A percentile compares a stretch with the other conserved stretches of the same genome.
Evolutionary conservation across 2,888 invertebrate species (phyloP).

Genomic region (Balanococcus diminutus): DNA sequence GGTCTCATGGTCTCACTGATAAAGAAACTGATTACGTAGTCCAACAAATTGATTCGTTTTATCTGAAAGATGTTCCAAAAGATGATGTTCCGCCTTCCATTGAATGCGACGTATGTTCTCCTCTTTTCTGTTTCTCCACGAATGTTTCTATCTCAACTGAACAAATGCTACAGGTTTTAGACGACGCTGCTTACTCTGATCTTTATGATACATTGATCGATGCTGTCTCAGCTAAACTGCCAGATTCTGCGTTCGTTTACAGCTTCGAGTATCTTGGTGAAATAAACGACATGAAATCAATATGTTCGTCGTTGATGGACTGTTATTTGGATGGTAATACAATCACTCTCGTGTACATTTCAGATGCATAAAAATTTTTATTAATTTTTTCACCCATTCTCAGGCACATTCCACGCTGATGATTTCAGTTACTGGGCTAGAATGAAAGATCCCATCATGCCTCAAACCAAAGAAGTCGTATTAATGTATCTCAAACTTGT

Average conservation of each 20-base stretch:
- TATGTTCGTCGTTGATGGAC: neutral
- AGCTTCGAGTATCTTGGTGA: slow-evolving; percentile 6
- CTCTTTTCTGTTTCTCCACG: neutral
- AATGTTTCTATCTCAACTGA: neutral
- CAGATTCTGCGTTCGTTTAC: neutral
- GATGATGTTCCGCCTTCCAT: neutral
- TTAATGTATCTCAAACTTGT: neutral
- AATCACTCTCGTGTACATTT: neutral
- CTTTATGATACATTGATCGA: neutral
- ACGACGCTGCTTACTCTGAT: neutral
- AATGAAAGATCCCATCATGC: neutral
- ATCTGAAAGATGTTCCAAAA: neutral
- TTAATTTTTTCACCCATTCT: neutral
- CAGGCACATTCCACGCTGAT: slow-evolving; percentile 26
- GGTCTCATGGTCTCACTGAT: neutral
- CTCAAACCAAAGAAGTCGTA: slow-evolving; percentile 5
- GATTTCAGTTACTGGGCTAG: slow-evolving; percentile 12
- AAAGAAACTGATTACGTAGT: neutral
- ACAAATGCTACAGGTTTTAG: neutral
- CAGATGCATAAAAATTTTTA: neutral
- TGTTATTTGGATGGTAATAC: neutral
- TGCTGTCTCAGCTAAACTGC: neutral
- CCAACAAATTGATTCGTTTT: neutral
- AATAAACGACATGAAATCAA: neutral
- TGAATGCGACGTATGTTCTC: neutral